Conservation (phyloP, 35 echinoderm and acorn worm genomes). For the Lytechinus pictus region DNA sequence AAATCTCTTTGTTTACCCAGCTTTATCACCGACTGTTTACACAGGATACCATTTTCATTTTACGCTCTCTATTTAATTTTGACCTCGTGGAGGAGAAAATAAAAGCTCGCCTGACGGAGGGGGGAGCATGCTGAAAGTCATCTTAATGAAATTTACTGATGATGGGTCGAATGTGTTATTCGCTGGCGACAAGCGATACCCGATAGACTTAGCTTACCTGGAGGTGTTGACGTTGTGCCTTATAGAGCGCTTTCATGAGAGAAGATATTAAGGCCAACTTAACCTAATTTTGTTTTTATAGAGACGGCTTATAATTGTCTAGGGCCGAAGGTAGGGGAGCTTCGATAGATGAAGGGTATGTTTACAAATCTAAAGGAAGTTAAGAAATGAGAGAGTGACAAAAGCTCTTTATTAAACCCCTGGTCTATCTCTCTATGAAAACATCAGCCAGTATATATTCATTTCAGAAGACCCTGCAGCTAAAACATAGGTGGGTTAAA, state of each 20-base stretch:
- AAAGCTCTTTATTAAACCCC: no score
- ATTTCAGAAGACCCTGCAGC: no score
- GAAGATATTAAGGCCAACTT: background rate
- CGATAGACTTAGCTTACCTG: background rate
- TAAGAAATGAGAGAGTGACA: background rate
- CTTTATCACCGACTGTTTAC: background rate
- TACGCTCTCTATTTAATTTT: background rate
- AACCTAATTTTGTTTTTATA: background rate
- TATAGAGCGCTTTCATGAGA: background rate
- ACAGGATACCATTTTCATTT: background rate
- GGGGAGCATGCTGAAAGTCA: background rate
- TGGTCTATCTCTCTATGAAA: no score
- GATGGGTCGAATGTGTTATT: background rate
- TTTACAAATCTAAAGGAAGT: background rate
- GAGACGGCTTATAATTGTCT: background rate
- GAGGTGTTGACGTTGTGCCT: background rate
- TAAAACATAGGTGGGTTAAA: no score
- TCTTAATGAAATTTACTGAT: constrained; percentile 6
- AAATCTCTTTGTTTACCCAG: background rate
- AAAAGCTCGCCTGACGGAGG: background rate
- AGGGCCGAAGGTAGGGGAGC: background rate
- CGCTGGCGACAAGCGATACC: background rate
- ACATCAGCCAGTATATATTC: no score
- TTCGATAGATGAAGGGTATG: background rate
- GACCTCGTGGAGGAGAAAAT: background rate